phyloP scores from a whole-genome alignment of 2,888 invertebrate genomes.

The Trichopoda pennipes region DNA sequence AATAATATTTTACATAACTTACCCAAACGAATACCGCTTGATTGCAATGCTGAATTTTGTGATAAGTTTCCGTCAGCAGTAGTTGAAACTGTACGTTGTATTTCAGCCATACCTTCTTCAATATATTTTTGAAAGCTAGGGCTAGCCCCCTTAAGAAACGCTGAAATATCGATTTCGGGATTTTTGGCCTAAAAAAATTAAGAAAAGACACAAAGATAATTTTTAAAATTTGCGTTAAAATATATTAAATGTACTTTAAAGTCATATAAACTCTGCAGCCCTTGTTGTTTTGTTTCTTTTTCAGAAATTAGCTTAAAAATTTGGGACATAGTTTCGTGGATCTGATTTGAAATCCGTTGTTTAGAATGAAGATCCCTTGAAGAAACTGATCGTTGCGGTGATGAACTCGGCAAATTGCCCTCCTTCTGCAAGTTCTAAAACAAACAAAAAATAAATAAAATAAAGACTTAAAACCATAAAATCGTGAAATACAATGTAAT shows the following conservation, averaged over 20 bases:
- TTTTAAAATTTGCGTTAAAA: neutral
- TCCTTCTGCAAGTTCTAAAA: slow-evolving; percentile 83
- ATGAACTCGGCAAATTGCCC: slow-evolving; percentile 80
- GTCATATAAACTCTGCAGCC: slow-evolving; percentile 83
- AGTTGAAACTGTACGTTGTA: slow-evolving; percentile 73
- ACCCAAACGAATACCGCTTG: slow-evolving; percentile 70
- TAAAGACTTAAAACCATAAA: slow-evolving; percentile 56
- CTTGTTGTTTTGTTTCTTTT: slow-evolving; percentile 92
- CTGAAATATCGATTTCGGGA: slow-evolving; percentile 79
- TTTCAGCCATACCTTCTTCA: slow-evolving; percentile 80
- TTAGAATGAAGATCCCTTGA: slow-evolving; percentile 81
- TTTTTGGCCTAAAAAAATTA: slow-evolving; percentile 74
- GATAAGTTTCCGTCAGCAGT: slow-evolving; percentile 37
- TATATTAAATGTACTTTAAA: slow-evolving; percentile 76
- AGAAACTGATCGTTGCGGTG: slow-evolving; percentile 76
- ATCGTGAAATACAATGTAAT: neutral
- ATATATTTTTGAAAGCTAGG: slow-evolving; percentile 80
- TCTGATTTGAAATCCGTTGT: slow-evolving; percentile 86
- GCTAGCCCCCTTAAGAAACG: slow-evolving; percentile 80
- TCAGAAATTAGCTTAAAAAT: slow-evolving; percentile 95
- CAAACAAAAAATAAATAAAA: too few relatives aligned
- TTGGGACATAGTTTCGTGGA: slow-evolving; percentile 92
- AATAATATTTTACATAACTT: slow-evolving; percentile 14
- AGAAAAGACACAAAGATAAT: neutral
- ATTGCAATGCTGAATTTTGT: slow-evolving; percentile 44